Percentiles rank a stretch among this genome's conserved stretches.
phyloP scores from a whole-genome alignment of 2,113 vertebrate species.

The Phoxinus phoxinus region DNA sequence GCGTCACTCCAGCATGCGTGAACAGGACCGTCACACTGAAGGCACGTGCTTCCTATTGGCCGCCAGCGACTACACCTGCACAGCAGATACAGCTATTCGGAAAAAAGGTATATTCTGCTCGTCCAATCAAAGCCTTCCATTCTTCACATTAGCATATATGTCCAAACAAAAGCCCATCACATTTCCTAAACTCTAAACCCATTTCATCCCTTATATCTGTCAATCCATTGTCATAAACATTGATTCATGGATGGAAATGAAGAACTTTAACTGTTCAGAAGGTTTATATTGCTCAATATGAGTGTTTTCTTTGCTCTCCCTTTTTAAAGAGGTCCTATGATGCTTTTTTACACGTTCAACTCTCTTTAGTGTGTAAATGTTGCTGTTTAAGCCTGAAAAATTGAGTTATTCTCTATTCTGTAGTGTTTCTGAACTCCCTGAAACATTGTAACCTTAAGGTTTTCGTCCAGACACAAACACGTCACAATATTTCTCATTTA shows the following conservation, averaged over 20 bases:
- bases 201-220: constrained; percentile 1
- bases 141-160: not conserved
- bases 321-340: too few relatives aligned
- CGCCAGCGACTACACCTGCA: constrained; percentile 92
- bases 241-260: not conserved
- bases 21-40: constrained; percentile 88
- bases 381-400: too few relatives aligned
- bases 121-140: constrained; percentile 6
- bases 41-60: constrained; percentile 95
- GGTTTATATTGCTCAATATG: too few relatives aligned
- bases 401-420: too few relatives aligned
- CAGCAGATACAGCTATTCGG: constrained; percentile 88
- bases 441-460: too few relatives aligned
- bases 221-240: constrained; percentile 12
- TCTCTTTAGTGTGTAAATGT: too few relatives aligned
- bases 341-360: too few relatives aligned
- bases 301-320: too few relatives aligned
- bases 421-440: too few relatives aligned
- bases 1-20: constrained; percentile 91
- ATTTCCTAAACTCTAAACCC: not conserved
- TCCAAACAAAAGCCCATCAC: not conserved
- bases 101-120: constrained; percentile 78
- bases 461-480: too few relatives aligned
- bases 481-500: too few relatives aligned
- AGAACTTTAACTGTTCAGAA: constrained; percentile 21